Percentiles rank a stretch among this genome's conserved stretches.
phyloP scores from a whole-genome alignment of 30 jellyfish, hydroid and myxozoan species.

The Morbakka virulenta region DNA sequence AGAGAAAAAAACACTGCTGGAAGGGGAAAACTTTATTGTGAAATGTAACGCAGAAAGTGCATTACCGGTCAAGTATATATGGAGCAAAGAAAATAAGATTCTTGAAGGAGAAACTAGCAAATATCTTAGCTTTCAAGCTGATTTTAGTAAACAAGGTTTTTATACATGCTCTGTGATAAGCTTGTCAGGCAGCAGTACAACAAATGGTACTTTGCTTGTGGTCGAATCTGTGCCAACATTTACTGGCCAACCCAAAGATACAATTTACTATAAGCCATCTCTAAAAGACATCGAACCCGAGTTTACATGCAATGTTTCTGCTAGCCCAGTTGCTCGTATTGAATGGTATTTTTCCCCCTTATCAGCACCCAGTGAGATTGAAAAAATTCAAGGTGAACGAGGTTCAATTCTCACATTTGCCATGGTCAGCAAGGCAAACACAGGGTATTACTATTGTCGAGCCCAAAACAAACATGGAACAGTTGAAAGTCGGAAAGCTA shows the following conservation, averaged over 20 bases:
- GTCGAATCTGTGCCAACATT: background rate
- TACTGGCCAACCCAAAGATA: background rate
- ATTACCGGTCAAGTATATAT: slow-evolving; percentile 8
- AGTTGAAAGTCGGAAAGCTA: slow-evolving; percentile 3
- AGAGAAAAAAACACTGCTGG: background rate
- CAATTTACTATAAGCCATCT: background rate
- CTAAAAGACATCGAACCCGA: background rate
- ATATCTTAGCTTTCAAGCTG: background rate
- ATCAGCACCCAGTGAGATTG: background rate
- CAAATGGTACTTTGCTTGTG: background rate
- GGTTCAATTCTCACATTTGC: background rate
- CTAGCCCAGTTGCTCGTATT: slow-evolving; percentile 3
- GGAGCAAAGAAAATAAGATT: slow-evolving; percentile 7
- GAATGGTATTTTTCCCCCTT: slow-evolving; percentile 16
- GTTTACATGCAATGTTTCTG: slow-evolving; percentile 25
- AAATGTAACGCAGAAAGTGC: slow-evolving; percentile 5
- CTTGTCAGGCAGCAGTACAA: background rate
- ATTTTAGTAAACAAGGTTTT: background rate
- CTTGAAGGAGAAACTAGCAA: background rate
- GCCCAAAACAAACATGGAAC: slow-evolving; percentile 28
- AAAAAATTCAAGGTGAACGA: background rate
- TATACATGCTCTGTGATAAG: slow-evolving; percentile 3
- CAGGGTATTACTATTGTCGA: slow-evolving; percentile 30
- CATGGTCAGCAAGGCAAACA: background rate
- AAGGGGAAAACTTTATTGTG: background rate